Evolutionary conservation across 2,797 vertebrate species (phyloP).

Genomic region (Eutrigla gurnardus): DNA sequence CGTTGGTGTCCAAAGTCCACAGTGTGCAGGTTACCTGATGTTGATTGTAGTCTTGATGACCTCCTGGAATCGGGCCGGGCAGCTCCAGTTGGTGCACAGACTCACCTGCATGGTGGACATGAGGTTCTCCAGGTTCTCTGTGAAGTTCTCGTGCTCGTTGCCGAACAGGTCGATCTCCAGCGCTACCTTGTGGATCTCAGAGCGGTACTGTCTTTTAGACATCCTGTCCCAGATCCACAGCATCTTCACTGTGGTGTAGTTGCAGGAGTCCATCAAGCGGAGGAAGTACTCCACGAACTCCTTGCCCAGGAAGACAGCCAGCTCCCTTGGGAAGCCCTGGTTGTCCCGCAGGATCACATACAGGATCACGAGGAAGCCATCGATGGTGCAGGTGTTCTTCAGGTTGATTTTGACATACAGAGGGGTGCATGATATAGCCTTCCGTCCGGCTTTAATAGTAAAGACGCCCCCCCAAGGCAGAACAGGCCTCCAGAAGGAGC

Average conservation of each 20-base stretch:
- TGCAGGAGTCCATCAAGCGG: conserved; percentile 91
- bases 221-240: conserved; percentile 95
- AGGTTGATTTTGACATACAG: conserved; percentile 91
- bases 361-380: conserved; percentile 93
- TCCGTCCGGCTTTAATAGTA: conserved; percentile 89
- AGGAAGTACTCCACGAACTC: conserved; percentile 92
- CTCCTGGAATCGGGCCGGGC: conserved; percentile 86
- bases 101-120: conserved; percentile 92
- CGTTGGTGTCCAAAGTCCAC: too few species aligned
- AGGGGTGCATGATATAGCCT: conserved; percentile 91
- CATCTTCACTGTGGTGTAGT: conserved; percentile 92
- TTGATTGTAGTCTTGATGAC: conserved; percentile 86
- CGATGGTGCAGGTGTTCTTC: conserved; percentile 94
- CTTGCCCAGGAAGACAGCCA: conserved; percentile 88
- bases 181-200: conserved; percentile 86
- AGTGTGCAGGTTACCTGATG: conserved; percentile 82
- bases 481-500: conserved; percentile 92
- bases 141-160: conserved; percentile 94
- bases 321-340: conserved; percentile 87
- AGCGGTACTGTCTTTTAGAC: conserved; percentile 91
- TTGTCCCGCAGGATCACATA: conserved; percentile 93
- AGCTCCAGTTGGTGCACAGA: conserved; percentile 87
- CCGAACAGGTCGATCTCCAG: conserved; percentile 92
- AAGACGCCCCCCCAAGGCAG: conserved; percentile 93
- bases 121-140: conserved; percentile 90